phyloP scores from a whole-genome alignment of 1,140 invertebrate genomes.

The Solen grandis region DNA sequence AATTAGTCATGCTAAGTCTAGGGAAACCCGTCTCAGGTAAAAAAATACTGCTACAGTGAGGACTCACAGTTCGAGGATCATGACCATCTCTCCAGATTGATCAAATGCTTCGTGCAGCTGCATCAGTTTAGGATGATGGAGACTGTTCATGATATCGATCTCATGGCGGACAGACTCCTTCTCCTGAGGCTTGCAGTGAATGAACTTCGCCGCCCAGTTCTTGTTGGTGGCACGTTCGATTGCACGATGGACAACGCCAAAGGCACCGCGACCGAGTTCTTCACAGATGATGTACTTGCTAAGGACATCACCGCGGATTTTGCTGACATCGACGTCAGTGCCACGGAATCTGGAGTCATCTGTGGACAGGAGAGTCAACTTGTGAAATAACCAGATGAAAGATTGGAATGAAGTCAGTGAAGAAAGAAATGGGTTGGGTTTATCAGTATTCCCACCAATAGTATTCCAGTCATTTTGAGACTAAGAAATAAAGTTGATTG shows the following conservation, averaged over 20 bases:
- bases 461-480: too few relatives aligned
- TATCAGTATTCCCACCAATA: too few relatives aligned
- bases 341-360: slow-evolving; percentile 73
- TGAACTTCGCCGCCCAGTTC: slow-evolving; percentile 99
- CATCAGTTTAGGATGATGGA: slow-evolving; percentile 98
- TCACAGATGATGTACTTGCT: slow-evolving; percentile 80
- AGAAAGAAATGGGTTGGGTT: too few relatives aligned
- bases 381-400: too few relatives aligned
- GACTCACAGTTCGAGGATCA: slow-evolving; percentile 98
- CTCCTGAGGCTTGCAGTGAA: slow-evolving; percentile 96
- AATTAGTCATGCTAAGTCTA: too few relatives aligned
- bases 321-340: slow-evolving; percentile 71
- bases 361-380: slow-evolving; percentile 48
- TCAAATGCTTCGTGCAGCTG: slow-evolving; percentile 99
- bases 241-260: slow-evolving; percentile 98
- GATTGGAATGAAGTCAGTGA: too few relatives aligned
- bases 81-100: slow-evolving; percentile 99
- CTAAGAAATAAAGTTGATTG: too few relatives aligned
- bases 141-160: slow-evolving; percentile 99
- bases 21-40: too few relatives aligned
- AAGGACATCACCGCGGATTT: slow-evolving; percentile 75
- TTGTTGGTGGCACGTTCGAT: slow-evolving; percentile 97
- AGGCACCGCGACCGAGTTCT: slow-evolving; percentile 88
- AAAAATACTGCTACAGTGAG: too few relatives aligned
- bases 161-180: slow-evolving; percentile 98